phyloP scores from a whole-genome alignment of 2,113 vertebrate genomes.

The Paracanthobrama guichenoti region DNA sequence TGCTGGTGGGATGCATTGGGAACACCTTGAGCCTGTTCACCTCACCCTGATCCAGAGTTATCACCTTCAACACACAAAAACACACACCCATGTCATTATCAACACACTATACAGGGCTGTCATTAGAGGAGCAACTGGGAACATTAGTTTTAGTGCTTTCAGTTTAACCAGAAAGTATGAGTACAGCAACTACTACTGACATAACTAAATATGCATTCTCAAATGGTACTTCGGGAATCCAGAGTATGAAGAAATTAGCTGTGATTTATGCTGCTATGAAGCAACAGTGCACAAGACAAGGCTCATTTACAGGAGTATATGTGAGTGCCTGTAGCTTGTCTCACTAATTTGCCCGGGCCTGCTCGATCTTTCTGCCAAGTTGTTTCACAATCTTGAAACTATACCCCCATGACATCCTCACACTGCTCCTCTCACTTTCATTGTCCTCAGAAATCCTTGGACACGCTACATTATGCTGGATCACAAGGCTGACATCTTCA shows the following conservation, averaged over 20 bases:
- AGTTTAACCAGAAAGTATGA: not conserved
- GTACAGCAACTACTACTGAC: not conserved
- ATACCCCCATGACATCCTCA: conserved; percentile 15
- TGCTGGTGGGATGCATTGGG: conserved; percentile 83
- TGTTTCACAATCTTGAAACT: conserved; percentile 14
- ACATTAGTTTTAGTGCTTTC: not conserved
- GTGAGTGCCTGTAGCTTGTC: not conserved
- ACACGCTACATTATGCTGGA: not conserved
- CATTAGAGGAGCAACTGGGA: not conserved
- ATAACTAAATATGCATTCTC: not conserved
- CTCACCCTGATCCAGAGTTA: conserved; percentile 70
- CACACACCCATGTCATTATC: not conserved
- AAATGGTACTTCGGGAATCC: not conserved
- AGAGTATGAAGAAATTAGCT: not conserved
- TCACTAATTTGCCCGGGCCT: not conserved
- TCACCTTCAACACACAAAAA: conserved; percentile 71
- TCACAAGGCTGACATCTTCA: not conserved
- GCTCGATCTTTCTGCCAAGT: not conserved
- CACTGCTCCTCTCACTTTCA: not conserved
- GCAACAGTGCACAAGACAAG: not conserved
- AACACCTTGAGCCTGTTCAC: conserved; percentile 76
- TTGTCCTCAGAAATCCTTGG: not conserved
- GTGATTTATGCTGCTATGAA: conserved; percentile 5
- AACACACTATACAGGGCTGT: not conserved
- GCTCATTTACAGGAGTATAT: conserved; percentile 1